A percentile compares a stretch with the other conserved stretches of the same genome.
These are phyloP conservation scores for Pseudocheirus occidentalis DNA, from an alignment of 2,797 vertebrate genomes.

Conservation along the genomic window DNA sequence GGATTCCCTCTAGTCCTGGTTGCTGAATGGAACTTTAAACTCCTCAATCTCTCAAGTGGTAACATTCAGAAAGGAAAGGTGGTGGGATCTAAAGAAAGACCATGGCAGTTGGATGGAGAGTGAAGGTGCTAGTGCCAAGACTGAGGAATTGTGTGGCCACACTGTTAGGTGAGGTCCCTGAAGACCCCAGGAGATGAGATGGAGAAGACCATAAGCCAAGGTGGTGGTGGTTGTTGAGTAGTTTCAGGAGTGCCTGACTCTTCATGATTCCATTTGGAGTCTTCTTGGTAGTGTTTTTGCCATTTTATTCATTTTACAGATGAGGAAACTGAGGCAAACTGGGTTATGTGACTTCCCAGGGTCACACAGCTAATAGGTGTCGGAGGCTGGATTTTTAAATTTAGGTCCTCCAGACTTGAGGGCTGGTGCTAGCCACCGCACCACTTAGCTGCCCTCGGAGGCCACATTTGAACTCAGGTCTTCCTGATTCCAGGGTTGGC, in stretches of 20 bases:
- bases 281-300: background rate
- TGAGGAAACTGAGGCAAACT: background rate
- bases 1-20: no score
- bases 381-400: background rate
- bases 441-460: background rate
- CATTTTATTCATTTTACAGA: background rate
- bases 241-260: no score
- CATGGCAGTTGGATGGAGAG: background rate
- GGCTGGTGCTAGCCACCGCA: background rate
- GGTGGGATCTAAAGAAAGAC: background rate
- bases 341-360: background rate
- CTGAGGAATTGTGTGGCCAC: background rate
- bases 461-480: background rate
- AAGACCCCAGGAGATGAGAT: background rate
- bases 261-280: background rate
- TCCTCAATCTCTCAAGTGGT: background rate
- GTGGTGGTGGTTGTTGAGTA: background rate
- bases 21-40: background rate
- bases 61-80: background rate
- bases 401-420: background rate
- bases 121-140: background rate
- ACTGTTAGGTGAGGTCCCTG: background rate
- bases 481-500: background rate
- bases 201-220: background rate
- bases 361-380: no score